Base-by-base conservation (phyloP, 2,113 vertebrate genomes). In the Chitala chitala region DNA sequence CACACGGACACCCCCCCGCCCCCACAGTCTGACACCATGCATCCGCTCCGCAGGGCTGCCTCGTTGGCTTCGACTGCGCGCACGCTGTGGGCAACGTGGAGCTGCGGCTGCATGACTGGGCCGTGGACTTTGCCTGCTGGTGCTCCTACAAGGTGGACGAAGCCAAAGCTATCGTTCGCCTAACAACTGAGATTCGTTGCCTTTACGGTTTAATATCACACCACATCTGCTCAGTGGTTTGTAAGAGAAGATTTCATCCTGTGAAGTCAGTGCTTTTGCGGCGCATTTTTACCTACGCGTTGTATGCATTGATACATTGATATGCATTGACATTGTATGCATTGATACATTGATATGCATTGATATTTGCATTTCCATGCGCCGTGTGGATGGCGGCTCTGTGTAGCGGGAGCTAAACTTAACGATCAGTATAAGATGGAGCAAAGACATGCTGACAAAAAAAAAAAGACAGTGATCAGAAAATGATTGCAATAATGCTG, bases 61-160 rank as follows among this genome's bases (percentile, higher is more conserved):
- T 89, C 61, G 96, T 98, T 0, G 96, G 95, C 1, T 99, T 98
- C 26, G 95, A 99, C 78, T 91, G 95, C 44, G 97, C 97, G 33
- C 97, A 99, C 0, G 93, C 94, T 0, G 94, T 87, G 24, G 96
- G 96, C 54, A 99, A 99, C 0, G 88, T 82, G 0, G 94, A 95
- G 33, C 85, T 99, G 53, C 74, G 77, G 71, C 86, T 99, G 59
- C 95, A 99, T 64, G 92, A 96, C 73, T 99, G 96, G 96, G 93
- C 87, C 1, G 94, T 98, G 0, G 96, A 98, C 80, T 99, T 99
- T 65, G 96, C 95, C 80, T 98, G 95, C 85, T 99, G 96, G 96
- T 98, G 97, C 80, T 91, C 95, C 33, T 98, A 99, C 78, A 99
- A 99, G 94, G 97, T 98, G 84, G n/a, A n/a, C 42, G 15, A n/a